Evolutionary conservation across 2,888 invertebrate species (phyloP), one percentile per base, ranked within the genome.

Genomic region (Panopea generosa): DNA sequence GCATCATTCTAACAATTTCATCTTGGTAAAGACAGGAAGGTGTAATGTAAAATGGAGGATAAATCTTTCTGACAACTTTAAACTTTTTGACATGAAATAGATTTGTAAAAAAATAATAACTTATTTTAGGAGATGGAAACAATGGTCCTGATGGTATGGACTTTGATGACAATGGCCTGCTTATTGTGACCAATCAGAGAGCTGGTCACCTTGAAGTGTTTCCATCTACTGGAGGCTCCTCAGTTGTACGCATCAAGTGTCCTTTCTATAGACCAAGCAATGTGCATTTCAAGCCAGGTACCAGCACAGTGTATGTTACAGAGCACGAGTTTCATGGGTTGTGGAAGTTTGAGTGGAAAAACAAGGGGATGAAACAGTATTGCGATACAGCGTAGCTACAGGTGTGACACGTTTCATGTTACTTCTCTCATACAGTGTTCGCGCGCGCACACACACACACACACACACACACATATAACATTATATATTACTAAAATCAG

Each of bases 121-220:
- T n/a, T n/a, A n/a, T n/a, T n/a, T n/a, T n/a, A n/a, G n/a, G n/a
- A n/a, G n/a, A n/a, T n/a, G n/a, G n/a, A n/a, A n/a, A n/a, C n/a
- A n/a, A n/a, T n/a, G 91, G 91, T 6, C 88, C 91, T 38, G 91
- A 91, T 78, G 91, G 91, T 1, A 89, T 91, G 90, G 91, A 91
- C 67, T 90, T 90, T 83, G 91, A 91, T 81, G 86, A 79, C 14
- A 83, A 87, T 2, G 83, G 86, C 26, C 89, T 88, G 61, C 77
- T 91, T 6, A 77, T 91, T 38, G 90, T 90, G 0, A 88, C 91
- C 16, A 89, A 91, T 70, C 87, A 88, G 86, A 89, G 90, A 1
- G 73, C 82, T 29, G 82, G 84, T 2, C 84, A 85, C 66, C 78
- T 91, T n/a, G 90, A 91, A 56, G 91, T 91, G 18, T 90, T 90